These are phyloP conservation scores for Sebastiscus albofasciatus DNA, from an alignment of 2,797 vertebrate species.

Conservation along the genomic window DNA sequence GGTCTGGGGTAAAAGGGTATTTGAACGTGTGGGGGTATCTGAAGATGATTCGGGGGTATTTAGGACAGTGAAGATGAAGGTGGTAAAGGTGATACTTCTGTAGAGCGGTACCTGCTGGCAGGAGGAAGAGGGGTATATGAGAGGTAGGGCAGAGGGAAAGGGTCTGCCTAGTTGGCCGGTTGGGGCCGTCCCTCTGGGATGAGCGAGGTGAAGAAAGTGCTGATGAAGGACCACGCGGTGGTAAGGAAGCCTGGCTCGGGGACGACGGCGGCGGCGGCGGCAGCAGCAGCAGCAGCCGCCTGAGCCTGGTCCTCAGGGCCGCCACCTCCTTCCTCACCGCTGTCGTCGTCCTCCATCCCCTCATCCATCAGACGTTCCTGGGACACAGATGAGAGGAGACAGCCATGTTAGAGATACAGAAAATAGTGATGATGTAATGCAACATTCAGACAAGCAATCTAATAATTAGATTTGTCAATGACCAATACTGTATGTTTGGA, in stretches of 20 bases:
- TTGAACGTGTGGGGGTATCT: neutral
- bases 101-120: constrained; percentile 30
- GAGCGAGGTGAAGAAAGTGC: constrained; percentile 96
- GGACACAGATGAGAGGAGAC: neutral
- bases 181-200: constrained; percentile 94
- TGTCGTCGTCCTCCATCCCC: constrained; percentile 83
- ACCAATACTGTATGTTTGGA: neutral
- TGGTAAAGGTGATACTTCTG: constrained; percentile 3
- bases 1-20: neutral
- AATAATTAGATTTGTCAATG: neutral
- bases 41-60: neutral
- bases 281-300: constrained; percentile 21
- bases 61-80: neutral
- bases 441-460: neutral
- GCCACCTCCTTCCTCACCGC: constrained; percentile 82
- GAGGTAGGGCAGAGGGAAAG: neutral
- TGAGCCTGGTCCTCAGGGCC: constrained; percentile 76
- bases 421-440: neutral
- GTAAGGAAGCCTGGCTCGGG: constrained; percentile 87
- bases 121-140: neutral
- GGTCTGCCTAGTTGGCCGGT: constrained; percentile 86
- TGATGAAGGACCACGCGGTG: constrained; percentile 94
- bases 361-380: constrained; percentile 97
- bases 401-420: neutral
- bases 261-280: neutral